Base-by-base conservation (phyloP, 2,113 vertebrate species). In the Donacobius atricapilla region DNA sequence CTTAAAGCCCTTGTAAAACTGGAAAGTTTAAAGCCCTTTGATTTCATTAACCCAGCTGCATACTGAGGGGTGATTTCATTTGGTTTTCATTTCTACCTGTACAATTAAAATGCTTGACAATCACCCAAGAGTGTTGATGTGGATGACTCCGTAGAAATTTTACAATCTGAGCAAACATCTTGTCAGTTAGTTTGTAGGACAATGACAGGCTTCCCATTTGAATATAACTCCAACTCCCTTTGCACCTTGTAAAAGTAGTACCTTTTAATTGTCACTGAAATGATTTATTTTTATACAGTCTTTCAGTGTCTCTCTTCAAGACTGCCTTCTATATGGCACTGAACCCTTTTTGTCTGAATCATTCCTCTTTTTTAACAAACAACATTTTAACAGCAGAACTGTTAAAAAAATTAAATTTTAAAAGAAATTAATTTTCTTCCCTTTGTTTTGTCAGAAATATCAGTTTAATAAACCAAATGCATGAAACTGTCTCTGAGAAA, bases 361-460 rank as follows among this genome's bases (percentile, higher is more conserved):
- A 56, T 58, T 82, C 37, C 5, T 83, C 8, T 42, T 84, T 77
- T 73, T 87, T 16, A 77, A 40, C 5, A 39, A 17, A 42, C 6
- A 80, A 31, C 0, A 1, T 54, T 70, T 17, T 84, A 35, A 40
- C 7, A 21, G 19, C 20, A 60, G 47, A 63, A 75, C 6, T 78
- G 13, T n/a, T n/a, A n/a, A n/a, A n/a, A n/a, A n/a, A n/a, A n/a
- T n/a, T n/a, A n/a, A n/a, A n/a, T n/a, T n/a, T n/a, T n/a, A 8
- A 8, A 87, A 63, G 9, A 63, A 83, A 47, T 53, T n/a, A 30
- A 0, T 1, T 1, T 2, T 6, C 6, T 47, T 9, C 19, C 5
- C 8, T 13, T 76, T 77, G 15, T 87, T 91, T 80, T 57, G 13
- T 81, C 21, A 86, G 72, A 89, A 89, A 78, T 83, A 81, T 23